Evolutionary conservation across 2,797 vertebrate genomes (phyloP).

Genomic region (Diplodus sargus): DNA sequence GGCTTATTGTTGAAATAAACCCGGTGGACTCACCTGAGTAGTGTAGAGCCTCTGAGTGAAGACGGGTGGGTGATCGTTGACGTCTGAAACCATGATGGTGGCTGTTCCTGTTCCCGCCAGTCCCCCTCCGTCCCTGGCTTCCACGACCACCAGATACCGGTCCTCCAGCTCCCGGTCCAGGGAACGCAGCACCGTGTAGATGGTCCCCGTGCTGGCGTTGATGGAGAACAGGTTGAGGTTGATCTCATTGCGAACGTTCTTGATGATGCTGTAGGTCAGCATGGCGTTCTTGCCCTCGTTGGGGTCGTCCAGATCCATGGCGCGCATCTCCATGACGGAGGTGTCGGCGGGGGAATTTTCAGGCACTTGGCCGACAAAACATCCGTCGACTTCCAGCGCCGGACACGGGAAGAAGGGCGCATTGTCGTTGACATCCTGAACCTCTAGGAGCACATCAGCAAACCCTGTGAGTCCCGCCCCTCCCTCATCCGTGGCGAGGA

Average conservation of each 20-base stretch:
- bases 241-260: constrained; percentile 90
- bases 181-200: constrained; percentile 87
- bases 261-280: constrained; percentile 90
- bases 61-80: constrained; percentile 91
- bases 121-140: constrained; percentile 91
- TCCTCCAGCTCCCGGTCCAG: constrained; percentile 89
- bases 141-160: constrained; percentile 88
- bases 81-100: constrained; percentile 89
- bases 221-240: constrained; percentile 92
- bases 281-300: constrained; percentile 86
- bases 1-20: no score
- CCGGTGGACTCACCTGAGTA: constrained; percentile 71
- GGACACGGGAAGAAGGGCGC: constrained; percentile 89
- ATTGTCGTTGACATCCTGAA: constrained; percentile 90
- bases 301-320: constrained; percentile 90
- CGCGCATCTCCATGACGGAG: constrained; percentile 91
- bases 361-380: constrained; percentile 86
- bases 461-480: constrained; percentile 92
- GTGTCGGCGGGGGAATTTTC: constrained; percentile 91
- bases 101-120: constrained; percentile 90
- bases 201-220: constrained; percentile 87
- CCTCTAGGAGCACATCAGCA: constrained; percentile 90
- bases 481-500: constrained; percentile 90
- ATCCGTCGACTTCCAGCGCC: constrained; percentile 76
- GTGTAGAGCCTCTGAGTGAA: constrained; percentile 89